Evolutionary conservation across 2,113 vertebrate genomes (phyloP).

Genomic region (Cacatua alba): DNA sequence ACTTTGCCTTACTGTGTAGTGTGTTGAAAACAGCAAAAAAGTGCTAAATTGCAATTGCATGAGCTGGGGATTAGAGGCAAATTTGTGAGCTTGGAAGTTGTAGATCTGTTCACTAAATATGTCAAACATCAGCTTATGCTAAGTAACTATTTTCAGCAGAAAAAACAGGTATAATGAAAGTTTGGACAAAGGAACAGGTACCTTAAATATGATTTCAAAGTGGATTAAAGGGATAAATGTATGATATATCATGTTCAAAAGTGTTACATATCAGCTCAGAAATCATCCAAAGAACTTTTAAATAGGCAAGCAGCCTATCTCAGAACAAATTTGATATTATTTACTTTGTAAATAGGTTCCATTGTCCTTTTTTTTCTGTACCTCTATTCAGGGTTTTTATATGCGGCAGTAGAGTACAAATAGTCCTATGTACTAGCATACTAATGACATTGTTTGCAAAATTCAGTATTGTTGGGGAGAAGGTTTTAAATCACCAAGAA

Average conservation of each 20-base stretch:
- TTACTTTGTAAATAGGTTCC: neutral
- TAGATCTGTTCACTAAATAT: neutral
- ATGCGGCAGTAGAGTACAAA: neutral
- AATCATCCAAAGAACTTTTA: neutral
- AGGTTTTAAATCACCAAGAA: neutral
- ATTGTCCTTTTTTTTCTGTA: neutral
- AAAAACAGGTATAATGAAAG: neutral
- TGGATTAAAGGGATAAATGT: neutral
- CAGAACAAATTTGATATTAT: neutral
- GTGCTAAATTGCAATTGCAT: neutral
- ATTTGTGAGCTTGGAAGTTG: neutral
- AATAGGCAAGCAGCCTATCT: neutral
- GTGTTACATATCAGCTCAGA: neutral
- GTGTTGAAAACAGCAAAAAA: neutral
- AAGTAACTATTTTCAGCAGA: neutral
- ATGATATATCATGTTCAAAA: neutral
- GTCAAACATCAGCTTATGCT: neutral
- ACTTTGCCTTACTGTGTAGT: neutral
- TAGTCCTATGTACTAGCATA: neutral
- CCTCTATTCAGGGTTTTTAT: neutral
- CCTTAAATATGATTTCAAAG: neutral
- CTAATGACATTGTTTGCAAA: neutral
- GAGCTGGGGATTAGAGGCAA: neutral
- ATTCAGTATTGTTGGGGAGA: fast-evolving
- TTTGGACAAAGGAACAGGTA: neutral